Conservation (phyloP, 2,888 invertebrate genomes). For the Candidula unifasciata region DNA sequence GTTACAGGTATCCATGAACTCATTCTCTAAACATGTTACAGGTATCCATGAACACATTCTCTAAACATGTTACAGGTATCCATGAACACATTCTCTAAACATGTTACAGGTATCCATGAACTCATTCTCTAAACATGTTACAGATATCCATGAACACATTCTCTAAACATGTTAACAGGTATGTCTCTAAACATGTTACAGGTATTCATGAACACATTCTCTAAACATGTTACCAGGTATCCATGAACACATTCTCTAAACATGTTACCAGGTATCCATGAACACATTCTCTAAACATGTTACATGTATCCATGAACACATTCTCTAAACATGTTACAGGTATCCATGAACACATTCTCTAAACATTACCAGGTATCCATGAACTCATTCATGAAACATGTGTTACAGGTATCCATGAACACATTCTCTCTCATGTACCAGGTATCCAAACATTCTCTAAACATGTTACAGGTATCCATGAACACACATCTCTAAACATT, state of each 20-base stretch:
- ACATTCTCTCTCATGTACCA: too few relatives aligned
- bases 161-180: neutral
- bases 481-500: neutral
- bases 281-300: too few relatives aligned
- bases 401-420: constrained; percentile 82
- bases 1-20: too few relatives aligned
- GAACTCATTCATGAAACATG: neutral
- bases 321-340: constrained; percentile 2
- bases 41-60: constrained; percentile 84
- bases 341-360: constrained; percentile 85
- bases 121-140: too few relatives aligned
- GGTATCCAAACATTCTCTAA: too few relatives aligned
- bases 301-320: too few relatives aligned
- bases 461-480: constrained; percentile 79
- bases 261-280: constrained; percentile 80
- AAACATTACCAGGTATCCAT: too few relatives aligned
- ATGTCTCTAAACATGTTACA: constrained; percentile 86
- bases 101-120: constrained; percentile 81
- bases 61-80: too few relatives aligned
- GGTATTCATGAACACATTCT: neutral
- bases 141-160: neutral
- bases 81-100: neutral
- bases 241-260: constrained; percentile 76
- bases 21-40: neutral
- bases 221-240: constrained; percentile 73